Evolutionary conservation across 2,797 vertebrate genomes (phyloP).

Genomic region (Pangasius krempfi): DNA sequence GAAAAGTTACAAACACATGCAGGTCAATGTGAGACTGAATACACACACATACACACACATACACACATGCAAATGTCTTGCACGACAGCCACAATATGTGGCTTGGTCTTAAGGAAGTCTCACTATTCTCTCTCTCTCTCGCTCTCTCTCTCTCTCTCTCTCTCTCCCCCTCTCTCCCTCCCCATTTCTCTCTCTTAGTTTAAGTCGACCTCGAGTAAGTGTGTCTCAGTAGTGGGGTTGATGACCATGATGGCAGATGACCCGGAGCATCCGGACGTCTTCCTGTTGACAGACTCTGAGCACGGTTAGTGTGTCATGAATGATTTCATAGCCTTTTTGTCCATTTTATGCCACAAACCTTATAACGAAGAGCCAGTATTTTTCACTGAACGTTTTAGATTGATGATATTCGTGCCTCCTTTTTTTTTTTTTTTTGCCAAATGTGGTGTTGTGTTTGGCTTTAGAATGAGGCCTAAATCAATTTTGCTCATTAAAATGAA

Average conservation of each 20-base stretch:
- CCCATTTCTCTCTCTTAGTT: conserved; percentile 75
- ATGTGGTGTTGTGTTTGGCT: background rate
- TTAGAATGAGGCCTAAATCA: background rate
- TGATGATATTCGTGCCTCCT: background rate
- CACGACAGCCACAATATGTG: background rate
- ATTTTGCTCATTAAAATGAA: background rate
- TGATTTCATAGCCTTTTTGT: background rate
- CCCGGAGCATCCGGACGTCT: conserved; percentile 93
- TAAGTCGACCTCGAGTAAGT: conserved; percentile 94
- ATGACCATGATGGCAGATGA: conserved; percentile 99
- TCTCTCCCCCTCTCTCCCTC: background rate
- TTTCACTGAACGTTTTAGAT: background rate
- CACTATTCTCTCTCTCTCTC: background rate
- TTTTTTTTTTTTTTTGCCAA: background rate
- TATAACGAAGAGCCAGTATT: background rate
- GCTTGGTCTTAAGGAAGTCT: background rate
- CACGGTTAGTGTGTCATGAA: conserved; percentile 77
- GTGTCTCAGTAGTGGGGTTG: conserved; percentile 88
- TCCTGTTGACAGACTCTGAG: conserved; percentile 94
- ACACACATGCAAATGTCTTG: background rate
- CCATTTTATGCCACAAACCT: background rate
- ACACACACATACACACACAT: background rate
- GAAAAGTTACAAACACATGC: background rate
- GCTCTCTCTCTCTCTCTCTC: conserved; percentile 16
- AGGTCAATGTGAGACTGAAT: conserved; percentile 1